A percentile compares a stretch with the other conserved stretches of the same genome.
These are phyloP conservation scores for Tachina grossa DNA, from an alignment of 2,888 invertebrate genomes.

Conservation along the genomic window DNA sequence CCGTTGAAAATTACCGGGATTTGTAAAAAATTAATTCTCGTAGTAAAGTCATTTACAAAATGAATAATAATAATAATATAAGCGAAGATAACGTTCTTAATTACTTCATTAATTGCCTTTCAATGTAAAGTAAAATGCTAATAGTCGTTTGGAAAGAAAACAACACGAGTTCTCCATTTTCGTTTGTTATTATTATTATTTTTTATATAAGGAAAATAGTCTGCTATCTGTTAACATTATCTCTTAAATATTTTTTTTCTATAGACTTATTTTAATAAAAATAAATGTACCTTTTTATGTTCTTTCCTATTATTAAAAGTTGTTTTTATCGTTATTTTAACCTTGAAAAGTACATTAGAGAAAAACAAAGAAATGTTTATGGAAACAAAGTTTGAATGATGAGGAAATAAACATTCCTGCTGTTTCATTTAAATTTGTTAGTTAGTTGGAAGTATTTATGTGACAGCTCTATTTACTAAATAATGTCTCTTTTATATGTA, in stretches of 20 bases:
- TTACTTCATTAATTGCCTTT: conserved; percentile 24
- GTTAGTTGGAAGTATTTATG: background rate
- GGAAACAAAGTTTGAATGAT: background rate
- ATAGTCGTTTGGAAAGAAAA: background rate
- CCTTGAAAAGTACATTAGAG: conserved; percentile 39
- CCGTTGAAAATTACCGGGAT: no score
- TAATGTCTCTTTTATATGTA: background rate
- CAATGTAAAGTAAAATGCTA: background rate
- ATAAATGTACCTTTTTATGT: background rate
- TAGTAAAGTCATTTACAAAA: no score
- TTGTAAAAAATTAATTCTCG: no score
- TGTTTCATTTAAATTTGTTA: background rate
- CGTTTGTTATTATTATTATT: no score
- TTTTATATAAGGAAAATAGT: no score
- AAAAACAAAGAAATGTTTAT: conserved; percentile 3
- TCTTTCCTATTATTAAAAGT: conserved; percentile 29
- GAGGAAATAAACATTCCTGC: background rate
- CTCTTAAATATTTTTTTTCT: background rate
- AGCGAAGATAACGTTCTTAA: conserved; percentile 2
- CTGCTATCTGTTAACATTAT: background rate
- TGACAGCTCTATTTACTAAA: background rate
- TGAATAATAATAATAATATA: background rate
- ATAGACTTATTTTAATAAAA: background rate
- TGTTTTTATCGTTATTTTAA: conserved; percentile 19
- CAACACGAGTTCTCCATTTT: background rate